phyloP scores from a whole-genome alignment of 2,113 vertebrate genomes.

The Zapornia atra region DNA sequence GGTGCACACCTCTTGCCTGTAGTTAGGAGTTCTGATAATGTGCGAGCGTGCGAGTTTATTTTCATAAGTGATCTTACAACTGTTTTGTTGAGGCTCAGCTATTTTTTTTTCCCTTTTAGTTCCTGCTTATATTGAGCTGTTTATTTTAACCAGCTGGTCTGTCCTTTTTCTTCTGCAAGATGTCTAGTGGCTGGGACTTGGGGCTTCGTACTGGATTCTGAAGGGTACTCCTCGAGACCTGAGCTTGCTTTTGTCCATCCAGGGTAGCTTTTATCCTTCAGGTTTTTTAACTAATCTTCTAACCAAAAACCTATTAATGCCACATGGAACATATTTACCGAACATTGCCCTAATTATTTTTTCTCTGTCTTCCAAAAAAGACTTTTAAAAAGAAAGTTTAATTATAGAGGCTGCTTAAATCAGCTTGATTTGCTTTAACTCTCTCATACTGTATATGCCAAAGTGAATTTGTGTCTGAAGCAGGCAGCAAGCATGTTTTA shows the following conservation, averaged over 20 bases:
- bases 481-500: slow-evolving; percentile 35
- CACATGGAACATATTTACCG: neutral
- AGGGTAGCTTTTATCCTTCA: neutral
- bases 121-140: neutral
- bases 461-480: slow-evolving; percentile 47
- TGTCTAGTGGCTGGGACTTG: neutral
- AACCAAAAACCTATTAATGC: neutral
- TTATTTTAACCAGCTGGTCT: slow-evolving; percentile 17
- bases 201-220: neutral
- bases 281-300: neutral
- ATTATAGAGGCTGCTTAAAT: slow-evolving; percentile 49
- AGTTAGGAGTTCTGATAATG: neutral
- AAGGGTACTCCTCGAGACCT: neutral
- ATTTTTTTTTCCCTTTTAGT: neutral
- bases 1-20: neutral
- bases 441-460: slow-evolving; percentile 8
- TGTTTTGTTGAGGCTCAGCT: neutral
- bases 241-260: neutral
- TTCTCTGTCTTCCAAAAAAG: slow-evolving; percentile 24
- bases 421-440: slow-evolving; percentile 53
- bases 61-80: neutral
- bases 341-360: neutral
- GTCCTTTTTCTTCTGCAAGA: neutral
- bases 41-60: neutral
- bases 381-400: slow-evolving; percentile 22